Percentiles rank a stretch among this genome's conserved stretches.
Conservation (phyloP, 2,113 vertebrate genomes). For the Anarrhichthys ocellatus region DNA sequence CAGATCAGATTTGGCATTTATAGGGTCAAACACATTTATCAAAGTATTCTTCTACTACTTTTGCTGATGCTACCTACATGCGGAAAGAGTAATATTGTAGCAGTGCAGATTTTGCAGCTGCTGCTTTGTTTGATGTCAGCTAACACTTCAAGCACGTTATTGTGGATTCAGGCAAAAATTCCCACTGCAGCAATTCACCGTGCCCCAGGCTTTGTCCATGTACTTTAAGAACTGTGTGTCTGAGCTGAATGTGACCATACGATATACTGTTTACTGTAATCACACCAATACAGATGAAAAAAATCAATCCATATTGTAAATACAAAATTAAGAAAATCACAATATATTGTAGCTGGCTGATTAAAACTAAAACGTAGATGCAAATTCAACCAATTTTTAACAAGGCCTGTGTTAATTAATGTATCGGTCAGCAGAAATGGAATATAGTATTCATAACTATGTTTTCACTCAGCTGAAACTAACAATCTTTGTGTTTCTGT, state of each 20-base stretch:
- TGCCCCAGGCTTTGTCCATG: background rate
- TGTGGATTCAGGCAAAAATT: slow-evolving; percentile 33
- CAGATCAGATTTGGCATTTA: slow-evolving; percentile 4
- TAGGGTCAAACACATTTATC: slow-evolving; percentile 23
- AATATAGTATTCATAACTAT: background rate
- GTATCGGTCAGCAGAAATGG: background rate
- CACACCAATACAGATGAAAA: background rate
- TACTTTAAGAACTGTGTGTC: background rate
- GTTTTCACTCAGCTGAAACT: background rate
- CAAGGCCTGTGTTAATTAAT: background rate
- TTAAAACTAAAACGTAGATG: background rate
- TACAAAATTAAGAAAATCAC: background rate
- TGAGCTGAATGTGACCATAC: background rate
- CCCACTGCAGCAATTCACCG: slow-evolving; percentile 2
- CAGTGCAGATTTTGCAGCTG: slow-evolving; percentile 32
- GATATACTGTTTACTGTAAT: background rate
- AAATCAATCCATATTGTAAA: background rate
- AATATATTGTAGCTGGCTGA: background rate
- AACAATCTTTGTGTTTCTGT: background rate
- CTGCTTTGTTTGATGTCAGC: slow-evolving; percentile 45
- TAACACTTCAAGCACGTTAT: slow-evolving; percentile 21
- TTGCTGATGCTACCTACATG: slow-evolving; percentile 24
- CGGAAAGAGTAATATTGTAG: slow-evolving; percentile 2
- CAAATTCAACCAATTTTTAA: background rate
- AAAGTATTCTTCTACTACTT: background rate